These are phyloP conservation scores for Chiloscyllium punctatum DNA, from an alignment of 2,797 vertebrate species.

Conservation along the genomic window DNA sequence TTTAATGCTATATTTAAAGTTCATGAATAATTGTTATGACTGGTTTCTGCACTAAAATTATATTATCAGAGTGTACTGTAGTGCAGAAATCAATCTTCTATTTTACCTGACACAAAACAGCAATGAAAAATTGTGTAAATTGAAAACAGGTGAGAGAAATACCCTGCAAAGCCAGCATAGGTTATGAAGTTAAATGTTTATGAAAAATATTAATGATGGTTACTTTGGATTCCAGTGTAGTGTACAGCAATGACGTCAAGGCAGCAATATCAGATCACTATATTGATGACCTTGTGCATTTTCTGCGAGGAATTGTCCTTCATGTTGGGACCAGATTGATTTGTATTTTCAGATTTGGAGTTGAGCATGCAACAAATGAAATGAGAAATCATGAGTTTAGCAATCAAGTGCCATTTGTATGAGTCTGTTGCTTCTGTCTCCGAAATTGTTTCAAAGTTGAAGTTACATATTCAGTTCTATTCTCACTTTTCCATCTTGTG, in stretches of 20 bases:
- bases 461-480: background rate
- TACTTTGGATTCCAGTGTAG: background rate
- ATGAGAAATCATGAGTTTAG: background rate
- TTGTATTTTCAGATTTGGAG: slow-evolving; percentile 2
- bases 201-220: background rate
- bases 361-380: background rate
- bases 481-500: background rate
- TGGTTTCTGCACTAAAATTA: background rate
- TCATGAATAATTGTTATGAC: background rate
- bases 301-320: background rate
- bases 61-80: background rate
- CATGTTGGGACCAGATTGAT: background rate
- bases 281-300: background rate
- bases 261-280: background rate
- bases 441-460: background rate
- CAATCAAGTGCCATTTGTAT: background rate
- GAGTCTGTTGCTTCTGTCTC: background rate
- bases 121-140: slow-evolving; percentile 12
- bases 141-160: background rate
- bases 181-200: background rate
- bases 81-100: background rate
- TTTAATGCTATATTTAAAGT: slow-evolving; percentile 24
- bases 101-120: background rate
- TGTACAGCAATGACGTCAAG: background rate
- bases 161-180: background rate